Evolutionary conservation across 35 echinoderm and acorn worm genomes (phyloP), one percentile per base, ranked within the genome.

Genomic region (Nesometra sesokonis): DNA sequence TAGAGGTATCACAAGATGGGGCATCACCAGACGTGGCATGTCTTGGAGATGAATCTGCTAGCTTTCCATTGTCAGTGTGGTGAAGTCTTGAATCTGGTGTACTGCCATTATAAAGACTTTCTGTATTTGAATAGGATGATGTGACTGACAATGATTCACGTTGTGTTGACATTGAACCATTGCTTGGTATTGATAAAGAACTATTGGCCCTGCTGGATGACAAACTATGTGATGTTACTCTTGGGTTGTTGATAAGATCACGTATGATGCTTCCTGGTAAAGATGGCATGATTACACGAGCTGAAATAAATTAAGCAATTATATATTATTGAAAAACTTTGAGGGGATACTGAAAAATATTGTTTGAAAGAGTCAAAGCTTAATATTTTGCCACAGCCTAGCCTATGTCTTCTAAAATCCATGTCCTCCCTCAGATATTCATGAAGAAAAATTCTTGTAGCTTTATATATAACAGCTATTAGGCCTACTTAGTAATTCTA

Each of bases 161-260:
- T 3, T 83, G 81, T 1, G 2, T 83, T 5, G 34, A 38, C 17
- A 36, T 34, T 17, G 34, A 38, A 38, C 34, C 15, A 23, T 83
- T 36, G 33, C n/a, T 37, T 39, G 37, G 7, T 35, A 35, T 8
- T 27, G 37, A 35, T 83, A 39, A 23, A 36, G n/a, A 67, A 19
- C 52, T 67, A 27, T 67, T 67, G 52, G 52, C 52, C 23, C 52
- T 67, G 23, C 52, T 67, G 21, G 34, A 30, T 5, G 81, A 83
- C 81, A 83, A 30, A 30, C 34, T 38, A 0, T 38, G 15, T 0
- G 82, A 88, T 15, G 92, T 97, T 0, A 87, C 92, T 47, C 95
- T 84, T 0, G 95, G 95, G 81, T 97, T 97, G 77, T 85, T 88
- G 29, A 97, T 78, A 1, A 97, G 88, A 47, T 94, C 84, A 82